Base-by-base conservation (phyloP, 2,888 invertebrate genomes). In the Catotricha subobsoleta region DNA sequence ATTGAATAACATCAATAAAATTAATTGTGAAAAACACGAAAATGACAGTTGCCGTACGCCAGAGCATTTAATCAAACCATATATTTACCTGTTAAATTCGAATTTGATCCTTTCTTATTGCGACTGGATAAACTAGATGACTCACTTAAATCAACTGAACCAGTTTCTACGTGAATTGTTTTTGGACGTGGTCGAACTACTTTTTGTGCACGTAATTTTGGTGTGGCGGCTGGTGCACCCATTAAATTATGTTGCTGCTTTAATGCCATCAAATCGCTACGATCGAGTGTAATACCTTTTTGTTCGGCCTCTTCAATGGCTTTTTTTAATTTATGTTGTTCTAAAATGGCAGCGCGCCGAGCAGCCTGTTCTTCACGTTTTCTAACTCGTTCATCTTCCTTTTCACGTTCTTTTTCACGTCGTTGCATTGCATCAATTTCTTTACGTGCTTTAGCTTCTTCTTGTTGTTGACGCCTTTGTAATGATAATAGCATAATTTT, bases 311-410 rank as follows among this genome's bases (percentile, higher is more conserved):
- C 88, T 59, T 91, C 90, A 46, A 86, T 76, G 42, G 86, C 84
- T 64, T 94, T 94, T 59, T 92, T 88, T 50, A 90, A 68, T 64
- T 90, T 83, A 66, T 94, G 87, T 61, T 90, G 86, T 56, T 90
- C 88, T 51, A 92, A 72, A 56, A 95, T 95, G 48, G 74, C 74
- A 48, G 88, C 82, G 42, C 92, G 66, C 44, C 91, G 69, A n/a
- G 80, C 73, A 52, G 79, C 79, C 60, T 94, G 92, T 54, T 92
- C 91, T 52, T 83, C 78, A 51, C 61, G 62, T 60, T 79, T 74
- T 56, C 83, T 67, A 52, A 72, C 66, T 65, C 84, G 71, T 58
- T 79, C 72, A 58, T 90, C 78, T 53, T 72, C 72, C 52, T 79
- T 80, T 46, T 74, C 68, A 47, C 80, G 79, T 50, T 86, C 84